Evolutionary conservation across 1,140 invertebrate genomes (phyloP).

Genomic region (silkworm (Bombyx mori)): DNA sequence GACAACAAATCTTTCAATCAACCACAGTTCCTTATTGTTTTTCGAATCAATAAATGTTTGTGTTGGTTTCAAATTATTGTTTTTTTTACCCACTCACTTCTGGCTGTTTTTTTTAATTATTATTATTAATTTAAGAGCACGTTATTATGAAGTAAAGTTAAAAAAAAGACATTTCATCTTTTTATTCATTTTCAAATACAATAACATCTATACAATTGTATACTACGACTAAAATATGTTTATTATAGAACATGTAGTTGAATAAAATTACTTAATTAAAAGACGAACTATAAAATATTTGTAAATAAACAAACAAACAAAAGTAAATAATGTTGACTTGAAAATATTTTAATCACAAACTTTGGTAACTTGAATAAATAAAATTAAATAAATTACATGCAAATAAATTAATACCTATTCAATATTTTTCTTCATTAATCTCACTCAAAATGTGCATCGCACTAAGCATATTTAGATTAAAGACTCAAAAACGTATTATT

Average conservation of each 20-base stretch:
- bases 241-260: slow-evolving; percentile 56
- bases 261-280: slow-evolving; percentile 32
- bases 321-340: background rate
- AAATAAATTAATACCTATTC: background rate
- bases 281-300: slow-evolving; percentile 6
- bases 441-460: slow-evolving; percentile 3
- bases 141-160: slow-evolving; percentile 1
- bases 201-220: slow-evolving; percentile 69
- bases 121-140: too few species aligned
- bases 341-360: slow-evolving; percentile 2
- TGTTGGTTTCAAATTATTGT: too few species aligned
- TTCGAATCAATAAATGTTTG: too few species aligned
- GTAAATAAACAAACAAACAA: slow-evolving; percentile 4
- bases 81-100: too few species aligned
- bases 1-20: too few species aligned
- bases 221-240: slow-evolving; percentile 58
- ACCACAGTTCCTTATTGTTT: too few species aligned
- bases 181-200: slow-evolving; percentile 68
- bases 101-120: too few species aligned
- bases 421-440: background rate
- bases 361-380: slow-evolving; percentile 1
- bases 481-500: too few species aligned
- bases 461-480: background rate
- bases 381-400: background rate
- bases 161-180: slow-evolving; percentile 35